A percentile compares a stretch with the other conserved stretches of the same genome.
Conservation (phyloP, 2,797 vertebrate genomes). For the Spinus olivaceus region DNA sequence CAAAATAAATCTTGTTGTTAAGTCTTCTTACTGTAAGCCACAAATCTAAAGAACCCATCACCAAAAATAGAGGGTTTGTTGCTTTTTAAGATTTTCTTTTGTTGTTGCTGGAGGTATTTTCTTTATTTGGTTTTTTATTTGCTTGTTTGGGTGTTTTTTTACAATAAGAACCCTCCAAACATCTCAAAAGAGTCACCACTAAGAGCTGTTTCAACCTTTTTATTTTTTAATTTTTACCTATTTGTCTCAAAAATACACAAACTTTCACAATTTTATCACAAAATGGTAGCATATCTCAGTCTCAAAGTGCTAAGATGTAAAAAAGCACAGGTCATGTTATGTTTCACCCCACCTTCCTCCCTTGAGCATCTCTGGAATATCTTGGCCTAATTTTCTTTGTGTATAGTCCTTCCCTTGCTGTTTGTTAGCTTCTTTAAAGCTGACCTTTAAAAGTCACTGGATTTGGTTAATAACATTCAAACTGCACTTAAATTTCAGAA, state of each 20-base stretch:
- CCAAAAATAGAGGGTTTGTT: background rate
- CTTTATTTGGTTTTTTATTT: background rate
- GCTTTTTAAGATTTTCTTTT: background rate
- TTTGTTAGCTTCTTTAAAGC: background rate
- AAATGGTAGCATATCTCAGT: background rate
- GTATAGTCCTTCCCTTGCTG: background rate
- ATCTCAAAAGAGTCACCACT: background rate
- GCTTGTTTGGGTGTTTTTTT: background rate
- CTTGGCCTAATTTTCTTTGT: background rate
- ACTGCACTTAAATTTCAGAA: background rate
- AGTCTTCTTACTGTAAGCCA: background rate
- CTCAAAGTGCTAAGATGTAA: background rate
- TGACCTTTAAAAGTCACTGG: background rate
- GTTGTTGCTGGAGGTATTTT: background rate
- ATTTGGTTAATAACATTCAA: background rate
- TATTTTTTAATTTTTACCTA: background rate
- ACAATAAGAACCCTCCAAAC: background rate
- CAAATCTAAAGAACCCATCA: background rate
- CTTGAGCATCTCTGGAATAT: background rate
- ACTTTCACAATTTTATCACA: background rate
- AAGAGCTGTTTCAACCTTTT: background rate
- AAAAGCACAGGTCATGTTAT: background rate
- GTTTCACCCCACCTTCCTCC: background rate
- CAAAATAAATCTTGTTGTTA: background rate
- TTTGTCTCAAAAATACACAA: background rate